A percentile compares a stretch with the other conserved stretches of the same genome.
These are phyloP conservation scores for Drosophila fungiperda DNA, from an alignment of 2,888 invertebrate species.

Conservation along the genomic window DNA sequence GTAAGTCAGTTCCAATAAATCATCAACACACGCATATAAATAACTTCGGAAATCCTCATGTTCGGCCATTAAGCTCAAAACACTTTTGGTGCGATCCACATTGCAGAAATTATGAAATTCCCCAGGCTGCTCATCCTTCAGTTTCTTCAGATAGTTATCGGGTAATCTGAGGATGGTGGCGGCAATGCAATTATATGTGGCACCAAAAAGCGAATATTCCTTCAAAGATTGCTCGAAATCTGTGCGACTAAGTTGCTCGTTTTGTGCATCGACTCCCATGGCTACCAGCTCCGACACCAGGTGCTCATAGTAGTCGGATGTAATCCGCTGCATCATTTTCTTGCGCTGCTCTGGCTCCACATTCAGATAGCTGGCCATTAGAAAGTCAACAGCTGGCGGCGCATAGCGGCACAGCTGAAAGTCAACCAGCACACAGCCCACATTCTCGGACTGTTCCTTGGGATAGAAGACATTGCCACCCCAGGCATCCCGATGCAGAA, in stretches of 20 bases:
- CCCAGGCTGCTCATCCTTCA: constrained; percentile 79
- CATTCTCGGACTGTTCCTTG: constrained; percentile 38
- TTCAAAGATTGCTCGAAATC: constrained; percentile 82
- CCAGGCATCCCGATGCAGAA: constrained; percentile 85
- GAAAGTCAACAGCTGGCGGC: constrained; percentile 82
- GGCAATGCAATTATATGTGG: constrained; percentile 83
- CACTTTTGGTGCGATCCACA: constrained; percentile 69
- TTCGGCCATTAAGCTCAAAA: constrained; percentile 61
- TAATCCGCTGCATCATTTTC: constrained; percentile 48
- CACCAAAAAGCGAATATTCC: constrained; percentile 82
- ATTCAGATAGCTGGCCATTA: constrained; percentile 80
- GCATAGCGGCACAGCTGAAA: constrained; percentile 83
- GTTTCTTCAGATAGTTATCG: constrained; percentile 77
- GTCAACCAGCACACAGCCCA: constrained; percentile 82
- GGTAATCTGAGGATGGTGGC: constrained; percentile 81
- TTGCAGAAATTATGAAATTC: constrained; percentile 84
- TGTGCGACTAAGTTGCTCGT: constrained; percentile 76
- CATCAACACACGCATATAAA: constrained; percentile 74
- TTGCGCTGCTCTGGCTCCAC: constrained; percentile 58
- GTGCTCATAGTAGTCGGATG: constrained; percentile 64
- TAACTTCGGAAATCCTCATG: constrained; percentile 61
- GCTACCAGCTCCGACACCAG: constrained; percentile 73
- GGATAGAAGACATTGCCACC: constrained; percentile 83
- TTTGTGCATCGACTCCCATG: constrained; percentile 69
- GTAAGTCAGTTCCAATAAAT: constrained; percentile 73